Evolutionary conservation across 2,888 invertebrate species (phyloP), one percentile per base, ranked within the genome.

Genomic region (Drosophila prolongata): DNA sequence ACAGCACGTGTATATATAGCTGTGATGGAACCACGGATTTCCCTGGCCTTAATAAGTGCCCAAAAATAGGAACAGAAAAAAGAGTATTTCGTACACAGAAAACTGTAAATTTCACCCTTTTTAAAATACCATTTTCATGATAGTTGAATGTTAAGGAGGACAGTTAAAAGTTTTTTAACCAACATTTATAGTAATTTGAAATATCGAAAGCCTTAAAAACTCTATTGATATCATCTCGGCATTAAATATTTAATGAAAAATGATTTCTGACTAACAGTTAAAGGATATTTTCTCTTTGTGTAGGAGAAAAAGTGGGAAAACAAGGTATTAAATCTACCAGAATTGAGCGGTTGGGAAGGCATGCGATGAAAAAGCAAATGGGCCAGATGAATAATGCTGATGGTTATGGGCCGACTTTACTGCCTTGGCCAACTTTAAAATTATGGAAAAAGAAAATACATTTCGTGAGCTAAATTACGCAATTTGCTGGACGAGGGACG

Each of bases 1-100:
- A 35, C 43, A 73, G 57, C 72, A 69, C 68, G 76, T 81, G 75
- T 88, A 81, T 80, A 77, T 79, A 76, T 86, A 83, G 79, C 61
- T 40, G 47, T 49, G 30, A 11, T 50, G 9, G 14, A 11, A 47
- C 27, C 16, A 37, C 54, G 42, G 38, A 40, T 54, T 71, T 44
- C 13, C 65, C 19, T 24, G 19, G 10, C 24, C 34, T 16, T 13
- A 24, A 43, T 2, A 13, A 35, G 49, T 24, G 64, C 72, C 80
- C 79, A 77, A 79, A 86, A 80, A 86, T 86, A 80, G 66, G 13
- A 24, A 62, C 54, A 13, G 14, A 52, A 52, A 34, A 54, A 35
- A 60, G 10, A 34, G 44, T 24, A 16, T 14, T 61, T 9, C n/a
- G 10, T 53, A 60, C 50, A 61, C 30, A 37, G 35, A 16, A 5